Evolutionary conservation across 2,113 vertebrate genomes (phyloP).

Genomic region (Stigmatopora nigra): DNA sequence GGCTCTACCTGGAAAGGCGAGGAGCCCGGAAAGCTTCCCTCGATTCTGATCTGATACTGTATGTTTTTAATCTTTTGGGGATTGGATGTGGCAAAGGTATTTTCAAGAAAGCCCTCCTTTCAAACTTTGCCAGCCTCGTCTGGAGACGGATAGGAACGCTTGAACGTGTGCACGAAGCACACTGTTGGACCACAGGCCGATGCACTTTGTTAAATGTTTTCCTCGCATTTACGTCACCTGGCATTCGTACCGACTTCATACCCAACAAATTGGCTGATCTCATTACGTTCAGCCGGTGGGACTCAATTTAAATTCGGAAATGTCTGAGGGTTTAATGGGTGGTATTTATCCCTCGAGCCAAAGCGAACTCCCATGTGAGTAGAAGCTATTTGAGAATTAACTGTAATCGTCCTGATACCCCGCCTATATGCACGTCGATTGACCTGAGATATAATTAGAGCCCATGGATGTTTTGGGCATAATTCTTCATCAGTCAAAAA

Average conservation of each 20-base stretch:
- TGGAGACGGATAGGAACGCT: slow-evolving; percentile 26
- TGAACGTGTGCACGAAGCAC: slow-evolving; percentile 23
- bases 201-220: slow-evolving; percentile 31
- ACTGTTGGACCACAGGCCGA: slow-evolving; percentile 8
- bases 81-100: slow-evolving; percentile 18
- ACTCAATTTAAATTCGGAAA: slow-evolving; percentile 54
- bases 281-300: slow-evolving; percentile 51
- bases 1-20: slow-evolving; percentile 27
- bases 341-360: slow-evolving; percentile 65
- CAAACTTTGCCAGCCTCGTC: slow-evolving; percentile 16
- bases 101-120: slow-evolving; percentile 10
- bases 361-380: slow-evolving; percentile 59
- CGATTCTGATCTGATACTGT: slow-evolving; percentile 30
- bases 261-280: slow-evolving; percentile 55
- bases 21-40: slow-evolving; percentile 33
- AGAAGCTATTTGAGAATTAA: slow-evolving; percentile 65
- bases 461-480: slow-evolving; percentile 46
- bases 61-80: slow-evolving; percentile 22
- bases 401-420: slow-evolving; percentile 65
- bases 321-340: slow-evolving; percentile 52
- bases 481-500: slow-evolving; percentile 55
- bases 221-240: slow-evolving; percentile 44
- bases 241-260: slow-evolving; percentile 51
- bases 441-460: slow-evolving; percentile 64
- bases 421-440: slow-evolving; percentile 61